These are phyloP conservation scores for Takifugu ocellatus DNA, from an alignment of 2,797 vertebrate genomes.

Conservation along the genomic window DNA sequence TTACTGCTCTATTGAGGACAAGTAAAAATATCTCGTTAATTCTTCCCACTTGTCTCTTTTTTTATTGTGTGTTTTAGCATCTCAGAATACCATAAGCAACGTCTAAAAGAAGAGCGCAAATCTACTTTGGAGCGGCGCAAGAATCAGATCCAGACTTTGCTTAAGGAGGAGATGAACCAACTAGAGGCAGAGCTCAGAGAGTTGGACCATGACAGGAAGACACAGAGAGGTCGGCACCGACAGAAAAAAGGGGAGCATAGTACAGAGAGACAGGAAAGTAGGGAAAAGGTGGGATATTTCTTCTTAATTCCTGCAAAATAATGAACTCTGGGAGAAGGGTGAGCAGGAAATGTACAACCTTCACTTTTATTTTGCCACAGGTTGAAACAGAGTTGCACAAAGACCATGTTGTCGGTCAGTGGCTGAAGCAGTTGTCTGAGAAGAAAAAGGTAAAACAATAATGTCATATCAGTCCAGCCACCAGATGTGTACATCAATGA, in stretches of 20 bases:
- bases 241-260: conserved; percentile 70
- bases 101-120: conserved; percentile 74
- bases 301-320: too few relatives aligned
- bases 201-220: conserved; percentile 54
- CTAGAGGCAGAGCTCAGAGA: conserved; percentile 79
- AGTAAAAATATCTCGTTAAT: too few relatives aligned
- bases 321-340: too few relatives aligned
- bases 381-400: conserved; percentile 78
- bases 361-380: conserved; percentile 67
- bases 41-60: too few relatives aligned
- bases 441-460: conserved; percentile 76
- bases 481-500: too few relatives aligned
- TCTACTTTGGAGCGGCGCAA: conserved; percentile 76
- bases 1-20: too few relatives aligned
- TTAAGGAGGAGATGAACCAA: conserved; percentile 79
- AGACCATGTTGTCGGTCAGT: conserved; percentile 79
- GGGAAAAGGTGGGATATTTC: conserved; percentile 69
- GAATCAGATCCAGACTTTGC: conserved; percentile 74
- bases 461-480: too few relatives aligned
- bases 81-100: conserved; percentile 78
- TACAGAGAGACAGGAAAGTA: conserved; percentile 72
- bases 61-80: conserved; percentile 68
- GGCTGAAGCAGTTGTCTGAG: conserved; percentile 80
- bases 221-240: conserved; percentile 45
- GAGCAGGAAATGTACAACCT: conserved; percentile 5